These are phyloP conservation scores for Ormia ochracea DNA, from an alignment of 2,888 invertebrate species.

Conservation along the genomic window DNA sequence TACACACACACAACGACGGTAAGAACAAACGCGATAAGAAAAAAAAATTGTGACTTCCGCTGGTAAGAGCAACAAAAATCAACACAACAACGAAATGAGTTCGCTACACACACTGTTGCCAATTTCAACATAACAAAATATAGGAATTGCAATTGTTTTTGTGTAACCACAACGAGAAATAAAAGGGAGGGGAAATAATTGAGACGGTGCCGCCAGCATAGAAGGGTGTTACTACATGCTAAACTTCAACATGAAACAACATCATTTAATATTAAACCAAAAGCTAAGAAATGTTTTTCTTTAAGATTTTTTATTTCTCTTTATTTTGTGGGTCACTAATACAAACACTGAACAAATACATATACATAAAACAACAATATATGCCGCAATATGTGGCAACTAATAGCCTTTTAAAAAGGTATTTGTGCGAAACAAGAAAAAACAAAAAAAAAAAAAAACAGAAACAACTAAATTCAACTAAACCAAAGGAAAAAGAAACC, in stretches of 20 bases:
- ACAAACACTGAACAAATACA: conserved; percentile 31
- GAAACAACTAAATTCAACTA: background rate
- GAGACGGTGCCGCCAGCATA: conserved; percentile 3
- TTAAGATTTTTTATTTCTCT: background rate
- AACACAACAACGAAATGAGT: background rate
- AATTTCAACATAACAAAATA: conserved; percentile 34
- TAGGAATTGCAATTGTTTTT: conserved; percentile 4
- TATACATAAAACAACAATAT: conserved; percentile 32
- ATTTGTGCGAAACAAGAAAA: no score
- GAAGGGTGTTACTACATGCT: conserved; percentile 24
- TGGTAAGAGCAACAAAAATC: conserved; percentile 30
- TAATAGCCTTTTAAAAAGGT: conserved; percentile 16
- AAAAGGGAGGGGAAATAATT: background rate
- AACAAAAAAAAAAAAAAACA: background rate
- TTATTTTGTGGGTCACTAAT: conserved; percentile 54
- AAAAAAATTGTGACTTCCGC: conserved; percentile 56
- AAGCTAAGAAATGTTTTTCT: conserved; percentile 10
- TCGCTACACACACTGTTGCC: background rate
- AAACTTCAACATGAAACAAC: conserved; percentile 41
- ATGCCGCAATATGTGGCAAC: conserved; percentile 56
- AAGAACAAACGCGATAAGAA: conserved; percentile 33
- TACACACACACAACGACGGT: conserved; percentile 8
- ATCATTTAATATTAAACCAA: conserved; percentile 51
- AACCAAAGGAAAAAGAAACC: conserved; percentile 22
- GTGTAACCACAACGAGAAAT: background rate